These are phyloP conservation scores for Hyles euphorbiae DNA, from an alignment of 1,140 invertebrate species.

Conservation along the genomic window DNA sequence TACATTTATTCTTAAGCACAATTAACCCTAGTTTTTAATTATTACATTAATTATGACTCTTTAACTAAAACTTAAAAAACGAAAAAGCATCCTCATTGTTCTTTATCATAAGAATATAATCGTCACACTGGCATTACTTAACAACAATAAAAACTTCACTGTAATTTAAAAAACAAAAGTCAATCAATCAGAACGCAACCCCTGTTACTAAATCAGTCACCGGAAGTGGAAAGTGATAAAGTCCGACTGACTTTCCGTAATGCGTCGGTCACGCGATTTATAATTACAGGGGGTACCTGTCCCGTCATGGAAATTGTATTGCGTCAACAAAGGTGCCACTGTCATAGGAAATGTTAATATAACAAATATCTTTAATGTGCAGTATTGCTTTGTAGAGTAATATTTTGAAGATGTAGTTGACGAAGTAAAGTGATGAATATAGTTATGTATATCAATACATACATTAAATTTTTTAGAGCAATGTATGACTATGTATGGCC, in stretches of 20 bases:
- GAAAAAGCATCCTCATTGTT: too few species aligned
- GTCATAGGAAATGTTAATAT: background rate
- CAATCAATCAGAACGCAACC: constrained; percentile 16
- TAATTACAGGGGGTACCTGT: constrained; percentile 25
- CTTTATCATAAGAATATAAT: too few species aligned
- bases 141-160: constrained; percentile 32
- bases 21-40: too few species aligned
- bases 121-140: background rate
- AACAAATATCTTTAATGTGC: background rate
- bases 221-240: constrained; percentile 70
- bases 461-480: too few species aligned
- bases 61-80: too few species aligned
- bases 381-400: background rate
- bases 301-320: constrained; percentile 38
- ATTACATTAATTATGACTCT: too few species aligned
- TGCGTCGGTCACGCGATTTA: constrained; percentile 43
- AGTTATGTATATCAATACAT: too few species aligned
- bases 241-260: constrained; percentile 62
- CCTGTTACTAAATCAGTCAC: constrained; percentile 48
- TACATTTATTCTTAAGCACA: too few species aligned
- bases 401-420: background rate
- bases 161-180: background rate
- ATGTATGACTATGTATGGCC: too few species aligned
- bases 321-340: constrained; percentile 19
- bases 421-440: too few species aligned